These are phyloP conservation scores for Coracias cyanogaster DNA, from an alignment of 2,797 vertebrate genomes.

Conservation along the genomic window DNA sequence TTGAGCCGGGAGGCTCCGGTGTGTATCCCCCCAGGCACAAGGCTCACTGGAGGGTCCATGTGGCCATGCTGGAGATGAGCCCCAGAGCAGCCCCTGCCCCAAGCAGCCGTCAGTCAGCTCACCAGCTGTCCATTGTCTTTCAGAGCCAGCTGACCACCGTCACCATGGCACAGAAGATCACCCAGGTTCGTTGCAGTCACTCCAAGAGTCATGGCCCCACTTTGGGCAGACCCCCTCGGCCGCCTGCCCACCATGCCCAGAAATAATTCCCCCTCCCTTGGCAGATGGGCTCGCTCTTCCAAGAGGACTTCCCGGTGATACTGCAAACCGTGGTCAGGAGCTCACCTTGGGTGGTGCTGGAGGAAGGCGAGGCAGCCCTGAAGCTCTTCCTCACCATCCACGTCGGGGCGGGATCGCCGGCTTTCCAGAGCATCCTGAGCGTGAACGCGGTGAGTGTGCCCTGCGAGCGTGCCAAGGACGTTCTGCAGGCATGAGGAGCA, in stretches of 20 bases:
- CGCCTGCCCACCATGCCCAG: neutral
- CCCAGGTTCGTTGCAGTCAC: neutral
- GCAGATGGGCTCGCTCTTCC: constrained; percentile 56
- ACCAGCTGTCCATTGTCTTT: neutral
- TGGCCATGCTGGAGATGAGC: accelerated
- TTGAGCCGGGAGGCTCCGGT: neutral
- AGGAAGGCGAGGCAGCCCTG: constrained; percentile 24
- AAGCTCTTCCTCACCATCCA: constrained; percentile 36
- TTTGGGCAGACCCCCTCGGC: accelerated
- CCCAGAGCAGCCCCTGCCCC: neutral
- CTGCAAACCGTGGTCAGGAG: neutral
- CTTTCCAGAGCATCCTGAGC: constrained; percentile 41
- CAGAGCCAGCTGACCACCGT: constrained; percentile 37
- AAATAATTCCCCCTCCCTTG: accelerated
- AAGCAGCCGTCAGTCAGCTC: accelerated
- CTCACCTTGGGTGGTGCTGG: neutral
- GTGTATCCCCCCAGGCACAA: accelerated
- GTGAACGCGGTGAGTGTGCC: neutral
- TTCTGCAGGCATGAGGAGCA: neutral
- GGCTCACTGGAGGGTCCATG: accelerated
- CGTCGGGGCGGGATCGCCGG: accelerated
- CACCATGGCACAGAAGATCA: neutral
- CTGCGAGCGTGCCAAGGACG: neutral
- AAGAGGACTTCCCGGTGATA: neutral
- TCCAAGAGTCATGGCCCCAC: accelerated